Evolutionary conservation across 2,888 invertebrate genomes (phyloP).

Genomic region (Thymelicus acteon): DNA sequence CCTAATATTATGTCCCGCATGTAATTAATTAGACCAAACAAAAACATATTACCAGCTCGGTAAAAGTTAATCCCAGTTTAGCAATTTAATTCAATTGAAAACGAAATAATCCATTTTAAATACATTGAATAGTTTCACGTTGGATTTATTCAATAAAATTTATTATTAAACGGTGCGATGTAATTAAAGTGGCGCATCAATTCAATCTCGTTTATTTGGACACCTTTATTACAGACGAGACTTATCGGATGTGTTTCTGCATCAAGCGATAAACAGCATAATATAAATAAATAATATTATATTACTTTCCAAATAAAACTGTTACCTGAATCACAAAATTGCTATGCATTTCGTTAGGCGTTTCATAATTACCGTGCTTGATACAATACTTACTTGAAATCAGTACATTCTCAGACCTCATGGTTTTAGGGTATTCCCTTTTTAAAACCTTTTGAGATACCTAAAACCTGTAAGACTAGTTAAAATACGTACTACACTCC

Average conservation of each 20-base stretch:
- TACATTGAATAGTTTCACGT: conserved; percentile 20
- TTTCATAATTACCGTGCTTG: no score
- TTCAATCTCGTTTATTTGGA: conserved; percentile 31
- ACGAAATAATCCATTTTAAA: conserved; percentile 20
- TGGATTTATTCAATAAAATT: conserved; percentile 25
- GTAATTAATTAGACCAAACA: conserved; percentile 9
- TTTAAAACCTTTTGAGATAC: no score
- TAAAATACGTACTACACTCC: no score
- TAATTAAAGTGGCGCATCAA: conserved; percentile 35
- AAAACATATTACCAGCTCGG: conserved; percentile 2
- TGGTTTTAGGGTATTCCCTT: no score
- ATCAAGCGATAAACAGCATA: background rate
- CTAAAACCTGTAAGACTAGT: no score
- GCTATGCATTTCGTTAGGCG: no score
- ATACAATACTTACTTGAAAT: no score
- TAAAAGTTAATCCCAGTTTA: conserved; percentile 17
- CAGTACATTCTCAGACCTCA: no score
- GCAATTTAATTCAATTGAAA: conserved; percentile 21
- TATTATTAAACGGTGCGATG: conserved; percentile 31
- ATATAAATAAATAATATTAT: background rate
- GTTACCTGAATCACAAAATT: no score
- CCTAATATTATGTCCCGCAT: background rate
- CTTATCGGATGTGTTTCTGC: background rate
- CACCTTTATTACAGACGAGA: conserved; percentile 21
- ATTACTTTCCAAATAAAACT: no score